phyloP scores from a whole-genome alignment of 2,113 vertebrate genomes.

The Ptilonorhynchus violaceus region DNA sequence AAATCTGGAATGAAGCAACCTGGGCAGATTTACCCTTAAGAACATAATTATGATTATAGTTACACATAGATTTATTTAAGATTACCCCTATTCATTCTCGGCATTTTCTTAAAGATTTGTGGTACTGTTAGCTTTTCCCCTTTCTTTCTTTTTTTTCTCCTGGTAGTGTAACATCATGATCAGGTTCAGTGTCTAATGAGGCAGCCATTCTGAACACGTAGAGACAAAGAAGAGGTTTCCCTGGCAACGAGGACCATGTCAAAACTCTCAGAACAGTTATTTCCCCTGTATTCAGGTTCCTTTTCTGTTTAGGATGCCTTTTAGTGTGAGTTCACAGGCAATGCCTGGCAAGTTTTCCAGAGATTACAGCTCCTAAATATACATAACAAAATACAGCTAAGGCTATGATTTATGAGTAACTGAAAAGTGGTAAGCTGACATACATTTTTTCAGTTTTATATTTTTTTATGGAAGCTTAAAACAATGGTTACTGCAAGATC shows the following conservation, averaged over 20 bases:
- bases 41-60: not conserved
- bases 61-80: not conserved
- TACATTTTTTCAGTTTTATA: not conserved
- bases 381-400: not conserved
- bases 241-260: slow-evolving; percentile 74
- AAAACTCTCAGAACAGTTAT: slow-evolving; percentile 73
- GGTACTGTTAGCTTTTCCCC: slow-evolving; percentile 39
- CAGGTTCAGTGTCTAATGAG: slow-evolving; percentile 71
- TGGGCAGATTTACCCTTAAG: slow-evolving; percentile 2
- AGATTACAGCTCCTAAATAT: slow-evolving; percentile 34
- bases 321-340: slow-evolving; percentile 62
- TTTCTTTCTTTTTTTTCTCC: not conserved
- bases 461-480: not conserved
- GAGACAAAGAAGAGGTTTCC: slow-evolving; percentile 81
- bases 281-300: slow-evolving; percentile 36
- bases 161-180: slow-evolving; percentile 29
- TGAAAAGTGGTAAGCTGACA: not conserved
- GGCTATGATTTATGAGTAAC: not conserved
- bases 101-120: slow-evolving; percentile 60
- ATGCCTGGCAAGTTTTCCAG: slow-evolving; percentile 49
- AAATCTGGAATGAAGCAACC: not conserved
- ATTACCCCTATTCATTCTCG: not conserved
- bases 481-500: not conserved
- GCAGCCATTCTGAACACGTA: slow-evolving; percentile 79
- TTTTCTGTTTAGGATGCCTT: slow-evolving; percentile 65